phyloP scores from a whole-genome alignment of 2,888 invertebrate genomes.

The Luperina nickerlii region DNA sequence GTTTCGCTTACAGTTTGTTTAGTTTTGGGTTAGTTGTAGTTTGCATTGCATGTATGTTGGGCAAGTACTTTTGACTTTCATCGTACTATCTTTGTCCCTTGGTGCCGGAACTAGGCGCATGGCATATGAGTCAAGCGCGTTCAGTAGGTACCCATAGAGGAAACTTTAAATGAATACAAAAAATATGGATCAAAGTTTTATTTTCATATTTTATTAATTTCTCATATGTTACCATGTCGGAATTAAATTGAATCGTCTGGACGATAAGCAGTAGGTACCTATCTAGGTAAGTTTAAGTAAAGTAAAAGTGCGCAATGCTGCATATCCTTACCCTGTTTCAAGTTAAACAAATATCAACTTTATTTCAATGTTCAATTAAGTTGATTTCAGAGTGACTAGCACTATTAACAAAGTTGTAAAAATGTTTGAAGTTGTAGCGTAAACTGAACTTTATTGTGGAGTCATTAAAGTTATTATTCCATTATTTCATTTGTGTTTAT shows the following conservation, averaged over 20 bases:
- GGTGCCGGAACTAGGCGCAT: background rate
- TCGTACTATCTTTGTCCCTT: background rate
- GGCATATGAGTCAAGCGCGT: background rate
- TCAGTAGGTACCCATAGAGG: background rate
- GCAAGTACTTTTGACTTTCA: background rate
- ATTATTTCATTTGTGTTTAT: no score
- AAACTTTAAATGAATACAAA: background rate
- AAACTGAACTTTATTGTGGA: no score
- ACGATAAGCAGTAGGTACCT: background rate
- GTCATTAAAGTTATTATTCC: no score
- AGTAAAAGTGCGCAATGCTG: no score
- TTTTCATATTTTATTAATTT: no score
- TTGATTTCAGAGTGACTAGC: no score
- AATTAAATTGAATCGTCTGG: background rate
- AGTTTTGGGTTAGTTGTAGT: conserved; percentile 10
- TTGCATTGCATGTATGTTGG: conserved; percentile 21
- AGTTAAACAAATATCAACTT: no score
- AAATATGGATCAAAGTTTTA: background rate
- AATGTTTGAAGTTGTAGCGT: no score
- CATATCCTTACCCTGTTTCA: no score
- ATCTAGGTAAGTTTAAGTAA: background rate
- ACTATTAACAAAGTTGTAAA: no score
- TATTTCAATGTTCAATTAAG: no score
- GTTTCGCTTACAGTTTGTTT: conserved; percentile 15
- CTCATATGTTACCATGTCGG: background rate